A percentile compares a stretch with the other conserved stretches of the same genome.
These are phyloP conservation scores for Aplodontia rufa DNA, from an alignment of 2,113 vertebrate species.

Conservation along the genomic window DNA sequence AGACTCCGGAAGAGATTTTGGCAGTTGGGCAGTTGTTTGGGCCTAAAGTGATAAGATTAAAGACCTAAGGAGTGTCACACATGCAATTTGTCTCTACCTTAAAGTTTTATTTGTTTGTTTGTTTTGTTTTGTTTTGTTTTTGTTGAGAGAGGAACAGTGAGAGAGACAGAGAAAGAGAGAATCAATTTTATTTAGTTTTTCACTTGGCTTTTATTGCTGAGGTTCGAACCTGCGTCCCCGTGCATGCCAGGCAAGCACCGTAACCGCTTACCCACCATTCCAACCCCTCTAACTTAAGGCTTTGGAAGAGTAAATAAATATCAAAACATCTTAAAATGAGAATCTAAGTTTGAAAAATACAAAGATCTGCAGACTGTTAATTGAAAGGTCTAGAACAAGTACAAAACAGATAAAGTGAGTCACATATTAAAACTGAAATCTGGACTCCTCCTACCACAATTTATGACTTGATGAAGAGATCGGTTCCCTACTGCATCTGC, in stretches of 20 bases:
- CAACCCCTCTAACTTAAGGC: not conserved
- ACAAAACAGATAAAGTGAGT: not conserved
- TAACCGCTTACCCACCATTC: no score
- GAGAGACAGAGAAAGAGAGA: no score
- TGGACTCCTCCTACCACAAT: not conserved
- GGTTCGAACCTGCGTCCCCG: no score
- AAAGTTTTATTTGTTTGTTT: no score
- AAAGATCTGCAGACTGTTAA: not conserved
- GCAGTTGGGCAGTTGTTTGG: not conserved
- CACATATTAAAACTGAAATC: not conserved
- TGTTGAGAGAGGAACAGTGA: no score
- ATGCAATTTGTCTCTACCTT: not conserved
- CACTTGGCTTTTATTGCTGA: no score
- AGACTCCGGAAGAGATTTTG: not conserved
- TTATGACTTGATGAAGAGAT: not conserved
- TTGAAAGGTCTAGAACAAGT: not conserved
- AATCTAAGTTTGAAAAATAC: not conserved
- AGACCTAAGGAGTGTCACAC: not conserved
- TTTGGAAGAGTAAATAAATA: not conserved
- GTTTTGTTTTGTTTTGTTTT: no score
- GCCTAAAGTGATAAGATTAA: not conserved
- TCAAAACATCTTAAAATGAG: not conserved
- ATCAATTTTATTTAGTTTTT: no score
- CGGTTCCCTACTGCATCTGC: not conserved
- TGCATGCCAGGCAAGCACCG: no score